A percentile compares a stretch with the other conserved stretches of the same genome.
Conservation (phyloP, 2,888 invertebrate genomes). For the Thecophora atra region DNA sequence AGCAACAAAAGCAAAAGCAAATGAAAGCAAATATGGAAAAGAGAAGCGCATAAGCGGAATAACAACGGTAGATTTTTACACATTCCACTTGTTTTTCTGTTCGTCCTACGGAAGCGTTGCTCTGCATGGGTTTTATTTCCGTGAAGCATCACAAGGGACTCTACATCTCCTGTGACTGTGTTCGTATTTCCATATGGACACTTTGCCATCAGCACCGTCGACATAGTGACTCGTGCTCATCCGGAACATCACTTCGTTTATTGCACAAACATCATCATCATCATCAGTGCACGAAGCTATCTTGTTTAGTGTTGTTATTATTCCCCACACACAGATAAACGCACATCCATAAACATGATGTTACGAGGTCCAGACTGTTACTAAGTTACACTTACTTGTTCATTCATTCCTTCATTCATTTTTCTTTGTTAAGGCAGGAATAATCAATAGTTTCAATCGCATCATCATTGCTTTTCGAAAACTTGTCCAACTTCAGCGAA, state of each 20-base stretch:
- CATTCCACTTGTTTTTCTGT: not conserved
- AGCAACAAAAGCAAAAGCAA: conserved; percentile 10
- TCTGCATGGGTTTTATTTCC: conserved; percentile 8
- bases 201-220: not conserved
- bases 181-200: not conserved
- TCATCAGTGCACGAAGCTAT: conserved; percentile 16
- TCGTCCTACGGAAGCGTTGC: not conserved
- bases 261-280: conserved; percentile 10
- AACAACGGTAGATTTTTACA: conserved; percentile 18
- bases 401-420: too few relatives aligned
- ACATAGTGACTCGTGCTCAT: not conserved
- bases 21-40: conserved; percentile 15
- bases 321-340: not conserved
- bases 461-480: too few relatives aligned
- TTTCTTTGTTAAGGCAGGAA: too few relatives aligned
- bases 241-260: conserved; percentile 1
- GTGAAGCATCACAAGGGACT: conserved; percentile 12
- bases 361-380: too few relatives aligned
- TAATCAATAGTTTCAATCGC: too few relatives aligned
- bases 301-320: conserved; percentile 7
- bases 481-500: not conserved
- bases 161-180: not conserved
- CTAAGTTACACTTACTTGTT: too few relatives aligned
- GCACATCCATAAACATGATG: too few relatives aligned
- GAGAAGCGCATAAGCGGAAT: not conserved